Base-by-base conservation (phyloP, 1,140 invertebrate species). In the Brachionus rotundiformis region DNA sequence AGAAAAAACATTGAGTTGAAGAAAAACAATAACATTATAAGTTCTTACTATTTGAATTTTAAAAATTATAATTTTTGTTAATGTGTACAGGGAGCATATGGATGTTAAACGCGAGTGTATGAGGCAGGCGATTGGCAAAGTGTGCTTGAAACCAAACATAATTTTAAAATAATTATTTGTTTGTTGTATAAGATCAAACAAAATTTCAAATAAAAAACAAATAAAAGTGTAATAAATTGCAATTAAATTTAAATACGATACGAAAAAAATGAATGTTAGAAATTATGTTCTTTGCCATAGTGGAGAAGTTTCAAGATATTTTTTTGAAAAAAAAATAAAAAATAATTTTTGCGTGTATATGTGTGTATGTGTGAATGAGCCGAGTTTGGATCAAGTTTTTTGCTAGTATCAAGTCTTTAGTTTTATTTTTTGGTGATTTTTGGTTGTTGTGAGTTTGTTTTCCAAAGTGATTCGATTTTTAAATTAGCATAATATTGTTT, bases 401-500 rank as follows among this genome's bases (percentile, higher is more conserved):
- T 54, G n/a, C 47, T 54, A 54, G 19, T 54, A 54, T 54, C 47
- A 54, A 54, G 19, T 54, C 47, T 54, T 54, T 19, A 54, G 47
- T 19, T 54, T 54, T 19, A 39, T 54, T 54, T 54, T n/a, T 54
- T 68, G 16, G 63, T 68, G 33, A 36, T 36, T 16, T 68, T 68
- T 68, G n/a, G 16, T 68, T 68, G 27, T 68, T 68, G 31, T 68
- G 16, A 36, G 16, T 68, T 68, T 39, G 19, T 54, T 36, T 29
- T 29, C 61, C 25, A 11, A 63, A 33, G 11, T 63, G 31, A 68
- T 68, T 68, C 59, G 63, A 31, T 19, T 33, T 68, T 19, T 36
- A 68, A 68, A 68, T 68, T 68, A 68, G 63, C 63, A 68, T 68
- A 68, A 68, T 68, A 68, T 68, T 68, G 63, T 68, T 68, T 68